A percentile compares a stretch with the other conserved stretches of the same genome.
These are phyloP conservation scores for Leptinotarsa rubiginosa DNA, from an alignment of 2,888 invertebrate species.

Conservation along the genomic window DNA sequence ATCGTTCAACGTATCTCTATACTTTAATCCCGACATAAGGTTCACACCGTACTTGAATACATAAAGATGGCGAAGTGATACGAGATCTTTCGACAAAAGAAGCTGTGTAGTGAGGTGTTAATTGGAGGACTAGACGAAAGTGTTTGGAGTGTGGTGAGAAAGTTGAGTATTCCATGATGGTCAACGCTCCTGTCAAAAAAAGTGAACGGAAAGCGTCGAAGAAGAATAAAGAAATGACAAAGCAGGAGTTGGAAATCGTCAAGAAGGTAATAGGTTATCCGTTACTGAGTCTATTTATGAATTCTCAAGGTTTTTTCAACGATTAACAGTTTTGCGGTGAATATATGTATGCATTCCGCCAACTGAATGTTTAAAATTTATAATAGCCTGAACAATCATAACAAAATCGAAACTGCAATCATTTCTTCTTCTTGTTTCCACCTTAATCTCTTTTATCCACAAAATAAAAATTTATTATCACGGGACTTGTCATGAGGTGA, in stretches of 20 bases:
- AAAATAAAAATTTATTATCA: too few relatives aligned
- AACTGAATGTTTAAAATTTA: too few relatives aligned
- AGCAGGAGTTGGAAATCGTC: constrained; percentile 48
- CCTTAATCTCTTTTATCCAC: too few relatives aligned
- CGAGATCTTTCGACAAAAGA: neutral
- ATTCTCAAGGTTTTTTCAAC: constrained; percentile 1
- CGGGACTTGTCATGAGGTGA: too few relatives aligned
- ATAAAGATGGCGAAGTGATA: constrained; percentile 43
- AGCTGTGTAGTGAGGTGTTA: constrained; percentile 10
- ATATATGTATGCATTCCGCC: neutral
- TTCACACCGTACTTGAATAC: constrained; percentile 52
- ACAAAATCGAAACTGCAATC: too few relatives aligned
- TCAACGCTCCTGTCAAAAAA: constrained; percentile 38
- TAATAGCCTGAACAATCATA: too few relatives aligned
- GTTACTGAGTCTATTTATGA: neutral
- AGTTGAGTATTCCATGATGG: constrained; percentile 23
- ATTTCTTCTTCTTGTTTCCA: too few relatives aligned
- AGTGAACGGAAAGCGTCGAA: constrained; percentile 41
- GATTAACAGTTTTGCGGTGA: neutral
- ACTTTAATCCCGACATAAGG: constrained; percentile 51
- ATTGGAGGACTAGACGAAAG: constrained; percentile 13
- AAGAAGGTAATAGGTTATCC: constrained; percentile 47
- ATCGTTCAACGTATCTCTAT: constrained; percentile 43
- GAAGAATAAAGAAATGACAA: constrained; percentile 45
- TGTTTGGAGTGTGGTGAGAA: constrained; percentile 5